phyloP scores from a whole-genome alignment of 2,888 invertebrate genomes.

The Microdon myrmicae region DNA sequence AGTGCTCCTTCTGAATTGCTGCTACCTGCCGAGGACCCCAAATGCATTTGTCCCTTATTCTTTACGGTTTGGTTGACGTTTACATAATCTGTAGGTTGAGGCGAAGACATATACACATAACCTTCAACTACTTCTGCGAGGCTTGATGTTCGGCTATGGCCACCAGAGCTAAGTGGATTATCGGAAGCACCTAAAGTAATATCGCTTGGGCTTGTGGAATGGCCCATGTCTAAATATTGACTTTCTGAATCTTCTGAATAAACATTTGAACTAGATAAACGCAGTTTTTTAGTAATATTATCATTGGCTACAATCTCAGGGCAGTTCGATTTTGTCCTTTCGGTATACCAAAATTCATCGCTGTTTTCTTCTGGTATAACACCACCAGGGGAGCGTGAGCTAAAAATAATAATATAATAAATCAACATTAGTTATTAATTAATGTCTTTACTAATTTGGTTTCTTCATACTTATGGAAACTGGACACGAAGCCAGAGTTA shows the following conservation, averaged over 20 bases:
- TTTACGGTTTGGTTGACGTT: constrained; percentile 70
- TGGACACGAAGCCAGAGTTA: constrained; percentile 59
- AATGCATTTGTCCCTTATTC: constrained; percentile 53
- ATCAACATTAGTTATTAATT: constrained; percentile 4
- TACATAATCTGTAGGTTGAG: constrained; percentile 68
- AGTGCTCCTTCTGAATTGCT: constrained; percentile 85
- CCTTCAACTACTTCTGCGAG: constrained; percentile 69
- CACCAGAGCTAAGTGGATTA: constrained; percentile 66
- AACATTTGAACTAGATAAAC: constrained; percentile 24
- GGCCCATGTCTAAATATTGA: constrained; percentile 22
- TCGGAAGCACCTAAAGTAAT: constrained; percentile 69
- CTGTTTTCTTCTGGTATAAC: constrained; percentile 73
- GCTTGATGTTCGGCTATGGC: constrained; percentile 74
- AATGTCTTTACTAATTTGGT: neutral
- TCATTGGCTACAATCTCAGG: constrained; percentile 35
- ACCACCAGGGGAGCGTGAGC: constrained; percentile 56
- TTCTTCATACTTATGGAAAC: constrained; percentile 59
- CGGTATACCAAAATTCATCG: constrained; percentile 64
- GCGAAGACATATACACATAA: constrained; percentile 77
- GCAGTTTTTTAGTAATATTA: constrained; percentile 31
- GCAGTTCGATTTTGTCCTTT: constrained; percentile 44
- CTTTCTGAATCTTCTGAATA: constrained; percentile 45
- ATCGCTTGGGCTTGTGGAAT: constrained; percentile 56
- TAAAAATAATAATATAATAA: constrained; percentile 14
- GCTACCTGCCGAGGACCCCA: constrained; percentile 73